These are phyloP conservation scores for Temnothorax longispinosus DNA, from an alignment of 1,140 invertebrate species.

Conservation along the genomic window DNA sequence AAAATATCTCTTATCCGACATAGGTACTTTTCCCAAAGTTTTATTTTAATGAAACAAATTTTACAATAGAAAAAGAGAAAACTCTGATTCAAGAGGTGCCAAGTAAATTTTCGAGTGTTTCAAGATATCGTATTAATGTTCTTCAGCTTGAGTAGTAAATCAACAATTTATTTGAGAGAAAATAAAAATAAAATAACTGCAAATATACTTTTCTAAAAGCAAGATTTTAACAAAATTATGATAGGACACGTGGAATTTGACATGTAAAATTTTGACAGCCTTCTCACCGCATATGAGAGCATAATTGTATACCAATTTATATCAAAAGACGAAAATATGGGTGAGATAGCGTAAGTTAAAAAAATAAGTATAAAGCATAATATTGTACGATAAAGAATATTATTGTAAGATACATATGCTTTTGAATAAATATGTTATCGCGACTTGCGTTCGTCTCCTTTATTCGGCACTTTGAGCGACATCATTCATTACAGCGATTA, in stretches of 20 bases:
- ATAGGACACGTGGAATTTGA: neutral
- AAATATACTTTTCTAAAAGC: neutral
- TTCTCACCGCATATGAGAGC: neutral
- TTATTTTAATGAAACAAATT: too few relatives aligned
- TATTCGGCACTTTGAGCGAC: constrained; percentile 72
- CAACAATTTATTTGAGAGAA: neutral
- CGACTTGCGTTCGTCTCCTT: constrained; percentile 51
- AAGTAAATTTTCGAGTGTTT: too few relatives aligned
- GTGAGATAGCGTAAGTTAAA: neutral
- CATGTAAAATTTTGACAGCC: neutral
- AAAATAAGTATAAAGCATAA: neutral
- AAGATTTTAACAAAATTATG: neutral
- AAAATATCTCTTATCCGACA: too few relatives aligned
- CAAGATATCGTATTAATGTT: too few relatives aligned
- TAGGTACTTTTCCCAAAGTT: too few relatives aligned
- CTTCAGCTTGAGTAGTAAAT: too few relatives aligned
- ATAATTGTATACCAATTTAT: neutral
- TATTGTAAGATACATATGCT: constrained; percentile 4
- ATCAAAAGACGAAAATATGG: neutral
- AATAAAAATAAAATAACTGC: neutral
- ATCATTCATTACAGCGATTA: constrained; percentile 59
- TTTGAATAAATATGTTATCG: constrained; percentile 41
- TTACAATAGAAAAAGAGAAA: too few relatives aligned
- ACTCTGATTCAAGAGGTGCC: too few relatives aligned
- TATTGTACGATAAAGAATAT: neutral